Evolutionary conservation across 2,888 invertebrate species (phyloP).

Genomic region (Dryocosmus kuriphilus): DNA sequence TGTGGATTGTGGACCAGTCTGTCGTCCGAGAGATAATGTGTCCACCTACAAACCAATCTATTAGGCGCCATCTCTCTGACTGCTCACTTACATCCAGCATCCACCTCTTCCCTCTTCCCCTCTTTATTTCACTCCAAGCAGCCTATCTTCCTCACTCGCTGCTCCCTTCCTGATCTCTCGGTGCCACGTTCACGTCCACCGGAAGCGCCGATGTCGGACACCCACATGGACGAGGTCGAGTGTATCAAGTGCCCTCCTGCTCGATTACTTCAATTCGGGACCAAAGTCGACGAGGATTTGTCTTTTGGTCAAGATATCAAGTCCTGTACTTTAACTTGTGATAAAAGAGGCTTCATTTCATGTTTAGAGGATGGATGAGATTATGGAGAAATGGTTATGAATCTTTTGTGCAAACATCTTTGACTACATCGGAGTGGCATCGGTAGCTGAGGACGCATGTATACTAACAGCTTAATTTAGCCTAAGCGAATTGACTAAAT

Average conservation of each 20-base stretch:
- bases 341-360: neutral
- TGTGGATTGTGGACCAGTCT: slow-evolving; percentile 54
- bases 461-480: no score
- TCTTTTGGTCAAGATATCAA: neutral
- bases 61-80: slow-evolving; percentile 77
- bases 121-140: slow-evolving; percentile 51
- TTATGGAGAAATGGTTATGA: no score
- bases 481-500: no score
- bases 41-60: slow-evolving; percentile 78
- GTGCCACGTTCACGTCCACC: slow-evolving; percentile 62
- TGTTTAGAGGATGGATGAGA: neutral
- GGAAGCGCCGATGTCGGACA: slow-evolving; percentile 71
- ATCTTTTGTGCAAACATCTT: no score
- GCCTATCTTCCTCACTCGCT: slow-evolving; percentile 50
- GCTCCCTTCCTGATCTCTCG: slow-evolving; percentile 54
- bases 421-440: no score
- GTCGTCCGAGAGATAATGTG: slow-evolving; percentile 73
- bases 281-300: slow-evolving; percentile 54
- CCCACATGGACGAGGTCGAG: slow-evolving; percentile 65
- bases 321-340: neutral
- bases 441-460: no score
- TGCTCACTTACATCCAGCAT: slow-evolving; percentile 75
- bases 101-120: slow-evolving; percentile 55
- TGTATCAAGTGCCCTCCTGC: slow-evolving; percentile 50
- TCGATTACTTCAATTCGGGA: slow-evolving; percentile 35